A percentile compares a stretch with the other conserved stretches of the same genome.
Conservation (phyloP, 2,797 vertebrate species). For the Scomberomorus guttatus region DNA sequence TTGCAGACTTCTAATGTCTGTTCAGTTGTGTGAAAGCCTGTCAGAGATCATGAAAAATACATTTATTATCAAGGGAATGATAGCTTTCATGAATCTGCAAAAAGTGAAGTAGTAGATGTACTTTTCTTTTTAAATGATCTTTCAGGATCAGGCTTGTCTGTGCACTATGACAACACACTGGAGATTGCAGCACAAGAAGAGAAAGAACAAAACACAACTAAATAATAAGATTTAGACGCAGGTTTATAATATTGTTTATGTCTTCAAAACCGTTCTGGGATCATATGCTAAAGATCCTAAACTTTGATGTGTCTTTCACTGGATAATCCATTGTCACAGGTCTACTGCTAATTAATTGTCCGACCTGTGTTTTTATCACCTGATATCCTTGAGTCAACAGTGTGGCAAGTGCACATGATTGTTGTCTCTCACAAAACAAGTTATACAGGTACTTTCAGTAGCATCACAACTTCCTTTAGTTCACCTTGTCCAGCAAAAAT, state of each 20-base stretch:
- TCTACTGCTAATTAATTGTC: not conserved
- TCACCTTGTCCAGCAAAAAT: not conserved
- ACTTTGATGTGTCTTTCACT: not conserved
- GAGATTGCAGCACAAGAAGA: not conserved
- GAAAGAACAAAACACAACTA: not conserved
- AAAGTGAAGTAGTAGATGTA: not conserved
- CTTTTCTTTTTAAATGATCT: not conserved
- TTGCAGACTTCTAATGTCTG: not conserved
- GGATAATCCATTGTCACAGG: not conserved
- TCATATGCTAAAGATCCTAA: not conserved
- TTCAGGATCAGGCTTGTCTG: constrained; percentile 23
- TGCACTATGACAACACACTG: not conserved
- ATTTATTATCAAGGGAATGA: not conserved
- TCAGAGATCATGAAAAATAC: not conserved
- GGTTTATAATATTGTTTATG: not conserved
- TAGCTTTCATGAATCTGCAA: not conserved
- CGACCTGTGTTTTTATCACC: not conserved
- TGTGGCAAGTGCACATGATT: not conserved
- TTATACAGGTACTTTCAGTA: constrained; percentile 12
- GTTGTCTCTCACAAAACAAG: constrained; percentile 18
- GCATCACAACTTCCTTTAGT: not conserved
- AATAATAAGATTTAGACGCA: not conserved
- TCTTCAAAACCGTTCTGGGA: not conserved
- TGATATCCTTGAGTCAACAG: not conserved
- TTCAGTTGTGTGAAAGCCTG: not conserved